Evolutionary conservation across 2,888 invertebrate genomes (phyloP).

Genomic region (Andricus curvator): DNA sequence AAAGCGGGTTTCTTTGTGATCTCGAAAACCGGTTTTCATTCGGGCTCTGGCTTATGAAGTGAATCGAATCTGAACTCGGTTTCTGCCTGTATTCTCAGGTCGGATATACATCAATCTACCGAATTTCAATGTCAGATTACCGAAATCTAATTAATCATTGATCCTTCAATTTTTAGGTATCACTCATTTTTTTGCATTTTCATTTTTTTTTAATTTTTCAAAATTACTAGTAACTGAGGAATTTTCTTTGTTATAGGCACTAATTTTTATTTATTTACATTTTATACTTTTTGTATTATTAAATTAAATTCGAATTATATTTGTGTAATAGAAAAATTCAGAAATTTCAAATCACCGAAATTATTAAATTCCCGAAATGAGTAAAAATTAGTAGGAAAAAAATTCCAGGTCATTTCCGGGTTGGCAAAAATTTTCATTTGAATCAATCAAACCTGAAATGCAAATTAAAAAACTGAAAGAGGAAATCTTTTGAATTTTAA

Average conservation of each 20-base stretch:
- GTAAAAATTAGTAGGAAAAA: too few species aligned
- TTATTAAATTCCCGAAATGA: too few species aligned
- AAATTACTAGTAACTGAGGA: not conserved
- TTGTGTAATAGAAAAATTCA: too few species aligned
- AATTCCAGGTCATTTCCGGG: too few species aligned
- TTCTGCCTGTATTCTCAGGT: conserved; percentile 21
- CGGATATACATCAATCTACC: conserved; percentile 29
- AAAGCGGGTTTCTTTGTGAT: conserved; percentile 68
- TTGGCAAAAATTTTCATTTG: too few species aligned
- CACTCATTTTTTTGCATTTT: not conserved
- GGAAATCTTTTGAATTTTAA: too few species aligned
- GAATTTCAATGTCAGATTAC: conserved; percentile 44
- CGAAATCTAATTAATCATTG: conserved; percentile 19
- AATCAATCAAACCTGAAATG: too few species aligned
- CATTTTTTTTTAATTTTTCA: not conserved
- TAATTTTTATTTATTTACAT: too few species aligned
- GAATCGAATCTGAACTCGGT: conserved; percentile 69
- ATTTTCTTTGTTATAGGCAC: not conserved
- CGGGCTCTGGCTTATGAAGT: conserved; percentile 68
- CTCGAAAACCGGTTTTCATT: conserved; percentile 72
- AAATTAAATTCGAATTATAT: too few species aligned
- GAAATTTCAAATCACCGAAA: too few species aligned
- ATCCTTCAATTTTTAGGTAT: not conserved
- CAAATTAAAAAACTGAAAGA: too few species aligned
- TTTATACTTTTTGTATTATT: too few species aligned